A percentile compares a stretch with the other conserved stretches of the same genome.
phyloP scores from a whole-genome alignment of 1,140 invertebrate species.

The Drosophila santomea region DNA sequence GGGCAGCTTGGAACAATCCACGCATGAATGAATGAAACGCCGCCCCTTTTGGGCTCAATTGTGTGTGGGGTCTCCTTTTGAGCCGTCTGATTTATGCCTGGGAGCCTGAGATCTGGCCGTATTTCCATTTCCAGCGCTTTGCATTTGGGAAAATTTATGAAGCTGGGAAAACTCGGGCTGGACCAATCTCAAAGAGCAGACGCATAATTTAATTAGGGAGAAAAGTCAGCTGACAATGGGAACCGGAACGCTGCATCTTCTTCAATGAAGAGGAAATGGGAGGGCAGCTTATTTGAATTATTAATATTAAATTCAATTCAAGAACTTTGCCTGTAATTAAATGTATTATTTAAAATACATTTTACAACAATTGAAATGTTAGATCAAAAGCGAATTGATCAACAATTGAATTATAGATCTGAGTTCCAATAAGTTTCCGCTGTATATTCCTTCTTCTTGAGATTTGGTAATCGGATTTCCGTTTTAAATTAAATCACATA shows the following conservation, averaged over 20 bases:
- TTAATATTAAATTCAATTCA: not conserved
- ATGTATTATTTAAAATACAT: not conserved
- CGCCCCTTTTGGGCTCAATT: slow-evolving; percentile 15
- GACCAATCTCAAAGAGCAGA: slow-evolving; percentile 45
- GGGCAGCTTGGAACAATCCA: slow-evolving; percentile 53
- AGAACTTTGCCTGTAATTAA: not conserved
- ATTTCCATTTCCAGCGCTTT: slow-evolving; percentile 38
- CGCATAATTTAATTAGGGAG: slow-evolving; percentile 68
- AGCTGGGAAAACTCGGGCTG: slow-evolving; percentile 59
- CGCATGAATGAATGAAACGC: slow-evolving; percentile 61
- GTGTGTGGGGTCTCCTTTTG: slow-evolving; percentile 56
- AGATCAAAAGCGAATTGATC: too few relatives aligned
- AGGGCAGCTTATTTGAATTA: not conserved
- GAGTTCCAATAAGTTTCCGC: not conserved
- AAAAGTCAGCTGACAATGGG: slow-evolving; percentile 43
- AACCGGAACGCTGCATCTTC: slow-evolving; percentile 30
- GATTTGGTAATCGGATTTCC: not conserved
- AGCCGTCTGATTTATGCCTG: slow-evolving; percentile 71
- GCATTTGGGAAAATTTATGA: slow-evolving; percentile 68
- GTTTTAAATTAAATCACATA: not conserved
- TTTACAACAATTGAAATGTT: not conserved
- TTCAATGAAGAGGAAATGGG: not conserved
- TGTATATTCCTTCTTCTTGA: too few relatives aligned
- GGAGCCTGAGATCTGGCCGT: slow-evolving; percentile 48
- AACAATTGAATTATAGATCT: too few relatives aligned